Percentiles rank a stretch among this genome's conserved stretches.
Conservation (phyloP, 2,888 invertebrate species). For the Nudaria mundana region DNA sequence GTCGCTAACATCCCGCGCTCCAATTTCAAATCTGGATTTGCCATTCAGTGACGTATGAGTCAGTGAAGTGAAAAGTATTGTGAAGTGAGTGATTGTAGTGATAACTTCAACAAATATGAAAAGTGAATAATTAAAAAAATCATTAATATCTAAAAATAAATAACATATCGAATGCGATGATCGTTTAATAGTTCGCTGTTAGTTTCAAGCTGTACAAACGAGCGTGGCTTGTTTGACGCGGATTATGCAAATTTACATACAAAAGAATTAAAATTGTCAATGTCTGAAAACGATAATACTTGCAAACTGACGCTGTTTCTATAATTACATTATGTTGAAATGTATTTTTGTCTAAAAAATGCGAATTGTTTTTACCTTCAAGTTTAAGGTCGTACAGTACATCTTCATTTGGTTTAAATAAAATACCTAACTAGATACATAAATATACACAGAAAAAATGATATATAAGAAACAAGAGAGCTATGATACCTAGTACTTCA, state of each 20-base stretch:
- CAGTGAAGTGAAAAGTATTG: too few relatives aligned
- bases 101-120: slow-evolving; percentile 13
- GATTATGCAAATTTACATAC: slow-evolving; percentile 46
- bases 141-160: slow-evolving; percentile 17
- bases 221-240: slow-evolving; percentile 36
- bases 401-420: slow-evolving; percentile 19
- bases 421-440: too few relatives aligned
- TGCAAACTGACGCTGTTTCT: slow-evolving; percentile 26
- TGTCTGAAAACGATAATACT: slow-evolving; percentile 39
- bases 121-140: slow-evolving; percentile 27
- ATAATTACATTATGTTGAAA: slow-evolving; percentile 29
- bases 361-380: slow-evolving; percentile 27
- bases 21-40: slow-evolving; percentile 26
- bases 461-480: too few relatives aligned
- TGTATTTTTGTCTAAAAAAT: slow-evolving; percentile 31
- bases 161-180: slow-evolving; percentile 42
- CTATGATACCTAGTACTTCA: too few relatives aligned
- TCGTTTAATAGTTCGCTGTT: slow-evolving; percentile 41
- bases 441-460: slow-evolving; percentile 11
- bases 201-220: slow-evolving; percentile 48
- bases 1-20: slow-evolving; percentile 31
- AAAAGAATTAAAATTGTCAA: slow-evolving; percentile 49
- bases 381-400: slow-evolving; percentile 24
- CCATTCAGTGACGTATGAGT: slow-evolving; percentile 7
- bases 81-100: slow-evolving; percentile 17